Base-by-base conservation (phyloP, 2,113 vertebrate genomes). In the Gasterosteus nipponicus region DNA sequence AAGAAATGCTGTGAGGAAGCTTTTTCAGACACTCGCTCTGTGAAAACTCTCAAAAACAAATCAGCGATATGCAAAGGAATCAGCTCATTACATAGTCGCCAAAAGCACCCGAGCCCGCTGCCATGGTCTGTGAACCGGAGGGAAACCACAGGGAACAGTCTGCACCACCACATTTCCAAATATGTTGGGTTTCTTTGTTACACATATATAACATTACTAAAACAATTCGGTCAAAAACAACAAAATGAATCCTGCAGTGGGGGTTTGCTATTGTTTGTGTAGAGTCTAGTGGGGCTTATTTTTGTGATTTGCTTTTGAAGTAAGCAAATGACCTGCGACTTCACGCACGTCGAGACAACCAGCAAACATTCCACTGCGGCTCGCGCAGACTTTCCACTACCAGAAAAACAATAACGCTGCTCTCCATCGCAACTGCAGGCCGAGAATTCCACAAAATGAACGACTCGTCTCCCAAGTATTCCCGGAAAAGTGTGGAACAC, bases 291-390 rank as follows among this genome's bases (percentile, higher is more conserved):
- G 4, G 19, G 39, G 41, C 31, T 26, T n/a, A 35, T 14, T 22
- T 26, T 15, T 39, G n/a, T 60, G 26, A 31, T 72, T 61, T 71
- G 12, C 14, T 68, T 71, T 44, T 10, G 10, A 41, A 49, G 38
- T 26, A 26, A 57, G 14, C 33, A 54, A 70, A 31, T 39, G 47
- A 81, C 42, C 62, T 80, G 71, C 14, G 59, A 54, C 83, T 54
- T 70, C 2, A 66, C 42, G 57, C 70, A 26, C 29, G 42, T 35
- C n/a, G 44, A 78, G 58, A 75, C 51, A 70, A 70, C 73, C 76
- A 71, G 64, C n/a, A 35, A 58, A 78, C 83, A 91, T 87, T 89
- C 85, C 85, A 64, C 33, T 57, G 73, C 59, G 78, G 83, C 41
- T 2, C 31, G 29, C 44, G 42, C 38, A 33, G 42, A 74, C 74